Evolutionary conservation across 2,113 vertebrate species (phyloP).

Genomic region (Casuarius casuarius): DNA sequence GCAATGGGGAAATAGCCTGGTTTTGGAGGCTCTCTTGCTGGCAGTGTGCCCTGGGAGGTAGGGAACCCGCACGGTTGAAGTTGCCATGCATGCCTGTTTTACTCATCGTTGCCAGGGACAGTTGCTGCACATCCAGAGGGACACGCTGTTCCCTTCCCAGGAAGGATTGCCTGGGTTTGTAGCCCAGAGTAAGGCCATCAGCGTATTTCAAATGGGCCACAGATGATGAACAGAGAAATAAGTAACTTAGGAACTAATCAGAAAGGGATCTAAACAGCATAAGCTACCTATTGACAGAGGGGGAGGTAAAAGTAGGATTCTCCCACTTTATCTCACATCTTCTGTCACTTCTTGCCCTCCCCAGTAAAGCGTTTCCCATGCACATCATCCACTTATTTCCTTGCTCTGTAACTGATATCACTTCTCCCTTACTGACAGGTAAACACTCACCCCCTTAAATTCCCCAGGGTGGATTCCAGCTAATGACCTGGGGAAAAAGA

Average conservation of each 20-base stretch:
- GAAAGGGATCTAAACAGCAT: not conserved
- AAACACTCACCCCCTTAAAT: not conserved
- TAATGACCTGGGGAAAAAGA: not conserved
- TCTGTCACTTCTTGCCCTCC: not conserved
- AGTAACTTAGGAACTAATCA: not conserved
- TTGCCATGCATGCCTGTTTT: not conserved
- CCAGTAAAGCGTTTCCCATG: not conserved
- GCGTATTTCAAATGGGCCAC: not conserved
- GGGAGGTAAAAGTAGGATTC: not conserved
- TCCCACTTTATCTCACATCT: not conserved
- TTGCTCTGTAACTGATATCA: not conserved
- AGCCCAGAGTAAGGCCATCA: not conserved
- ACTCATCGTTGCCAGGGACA: not conserved
- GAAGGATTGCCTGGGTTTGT: not conserved
- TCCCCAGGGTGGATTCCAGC: not conserved
- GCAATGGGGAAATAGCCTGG: not conserved
- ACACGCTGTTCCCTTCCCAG: not conserved
- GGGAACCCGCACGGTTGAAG: not conserved
- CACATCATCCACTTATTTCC: not conserved
- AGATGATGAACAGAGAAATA: not conserved
- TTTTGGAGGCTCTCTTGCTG: not conserved
- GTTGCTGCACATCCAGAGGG: not conserved
- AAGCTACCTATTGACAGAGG: not conserved
- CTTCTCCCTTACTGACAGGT: not conserved
- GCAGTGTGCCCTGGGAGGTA: not conserved